Conservation (phyloP, 2,113 vertebrate genomes). For the Thymallus thymallus region DNA sequence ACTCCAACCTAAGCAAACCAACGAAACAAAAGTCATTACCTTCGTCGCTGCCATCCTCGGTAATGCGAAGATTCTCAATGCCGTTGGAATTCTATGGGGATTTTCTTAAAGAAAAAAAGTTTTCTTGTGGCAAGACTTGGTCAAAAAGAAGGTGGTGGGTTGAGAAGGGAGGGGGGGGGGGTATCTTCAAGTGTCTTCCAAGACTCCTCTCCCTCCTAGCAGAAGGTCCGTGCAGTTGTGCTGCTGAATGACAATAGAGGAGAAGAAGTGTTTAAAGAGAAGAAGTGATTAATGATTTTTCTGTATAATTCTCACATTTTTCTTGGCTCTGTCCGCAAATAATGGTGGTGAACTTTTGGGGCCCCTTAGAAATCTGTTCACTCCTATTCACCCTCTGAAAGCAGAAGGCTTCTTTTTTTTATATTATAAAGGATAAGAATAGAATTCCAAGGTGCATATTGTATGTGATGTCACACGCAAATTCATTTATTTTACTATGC, state of each 20-base stretch:
- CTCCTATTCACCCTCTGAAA: slow-evolving; percentile 75
- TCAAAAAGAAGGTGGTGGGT: slow-evolving; percentile 54
- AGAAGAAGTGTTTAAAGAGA: slow-evolving; percentile 94
- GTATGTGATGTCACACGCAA: slow-evolving; percentile 60
- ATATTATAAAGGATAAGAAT: slow-evolving; percentile 78
- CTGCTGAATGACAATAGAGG: slow-evolving; percentile 95
- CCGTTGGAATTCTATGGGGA: slow-evolving; percentile 50
- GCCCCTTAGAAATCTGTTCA: slow-evolving; percentile 80
- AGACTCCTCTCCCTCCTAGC: slow-evolving; percentile 87
- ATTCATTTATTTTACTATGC: slow-evolving; percentile 61
- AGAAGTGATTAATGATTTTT: slow-evolving; percentile 99
- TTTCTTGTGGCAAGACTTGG: slow-evolving; percentile 78
- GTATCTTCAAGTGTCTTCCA: slow-evolving; percentile 79
- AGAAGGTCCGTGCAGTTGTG: slow-evolving; percentile 91
- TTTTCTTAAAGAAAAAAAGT: slow-evolving; percentile 75
- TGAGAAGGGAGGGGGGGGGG: slow-evolving; percentile 57
- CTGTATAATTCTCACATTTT: slow-evolving; percentile 99
- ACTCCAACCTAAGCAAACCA: slow-evolving; percentile 51
- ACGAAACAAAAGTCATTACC: slow-evolving; percentile 76
- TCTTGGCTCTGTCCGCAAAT: slow-evolving; percentile 90
- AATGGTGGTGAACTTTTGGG: slow-evolving; percentile 90
- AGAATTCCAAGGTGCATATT: slow-evolving; percentile 78
- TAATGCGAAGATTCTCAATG: slow-evolving; percentile 62
- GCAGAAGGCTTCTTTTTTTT: slow-evolving; percentile 72
- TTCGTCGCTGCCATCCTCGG: slow-evolving; percentile 71